Evolutionary conservation across 1,140 invertebrate species (phyloP).

Genomic region (Bombus picipes): DNA sequence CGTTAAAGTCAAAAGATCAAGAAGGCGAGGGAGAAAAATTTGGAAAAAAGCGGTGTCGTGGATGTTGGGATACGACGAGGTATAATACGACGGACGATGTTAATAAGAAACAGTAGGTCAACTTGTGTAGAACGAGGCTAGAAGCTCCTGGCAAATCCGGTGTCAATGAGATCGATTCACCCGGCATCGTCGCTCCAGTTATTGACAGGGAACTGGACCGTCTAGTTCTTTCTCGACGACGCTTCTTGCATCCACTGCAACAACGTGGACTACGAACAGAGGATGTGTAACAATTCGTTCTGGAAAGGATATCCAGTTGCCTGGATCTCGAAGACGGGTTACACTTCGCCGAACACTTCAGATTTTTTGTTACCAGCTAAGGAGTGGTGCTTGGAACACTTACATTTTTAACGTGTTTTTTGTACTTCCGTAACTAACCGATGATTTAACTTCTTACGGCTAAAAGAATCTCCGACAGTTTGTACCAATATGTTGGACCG

Average conservation of each 20-base stretch:
- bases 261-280: not conserved
- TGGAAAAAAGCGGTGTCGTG: not conserved
- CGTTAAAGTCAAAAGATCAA: too few species aligned
- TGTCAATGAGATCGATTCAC: slow-evolving; percentile 55
- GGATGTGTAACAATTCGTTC: slow-evolving; percentile 17
- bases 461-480: not conserved
- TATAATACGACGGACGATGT: not conserved
- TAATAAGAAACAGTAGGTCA: slow-evolving; percentile 43
- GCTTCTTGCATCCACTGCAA: not conserved
- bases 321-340: not conserved
- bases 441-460: not conserved
- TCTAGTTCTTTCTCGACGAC: slow-evolving; percentile 24
- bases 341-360: not conserved
- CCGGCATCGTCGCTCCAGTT: slow-evolving; percentile 47
- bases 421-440: not conserved
- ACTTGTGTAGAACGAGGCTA: slow-evolving; percentile 44
- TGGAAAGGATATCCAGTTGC: too few species aligned
- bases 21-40: not conserved
- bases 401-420: not conserved
- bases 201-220: slow-evolving; percentile 48
- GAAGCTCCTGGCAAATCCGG: slow-evolving; percentile 51
- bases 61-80: not conserved
- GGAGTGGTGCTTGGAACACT: not conserved
- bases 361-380: not conserved
- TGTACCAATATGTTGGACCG: not conserved